Conservation (phyloP, 2,888 invertebrate species). For the Didymodactylos carnosus region DNA sequence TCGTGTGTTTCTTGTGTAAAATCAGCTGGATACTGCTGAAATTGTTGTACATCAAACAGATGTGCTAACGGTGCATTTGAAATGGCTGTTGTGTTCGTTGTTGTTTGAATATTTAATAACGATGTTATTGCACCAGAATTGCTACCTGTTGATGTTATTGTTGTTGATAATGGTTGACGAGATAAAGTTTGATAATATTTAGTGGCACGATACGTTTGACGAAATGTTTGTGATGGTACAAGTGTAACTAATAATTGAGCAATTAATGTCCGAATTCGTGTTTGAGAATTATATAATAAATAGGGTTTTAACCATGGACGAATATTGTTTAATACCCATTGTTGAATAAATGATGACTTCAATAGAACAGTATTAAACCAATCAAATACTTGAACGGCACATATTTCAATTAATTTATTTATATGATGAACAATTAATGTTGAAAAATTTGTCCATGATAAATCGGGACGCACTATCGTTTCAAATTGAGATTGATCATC, state of each 20-base stretch:
- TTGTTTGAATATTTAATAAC: neutral
- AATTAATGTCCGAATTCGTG: neutral
- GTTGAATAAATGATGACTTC: neutral
- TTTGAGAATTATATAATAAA: neutral
- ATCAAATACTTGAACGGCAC: neutral
- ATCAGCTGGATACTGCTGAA: neutral
- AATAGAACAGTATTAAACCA: neutral
- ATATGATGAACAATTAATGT: neutral
- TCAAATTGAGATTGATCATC: neutral
- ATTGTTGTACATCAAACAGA: neutral
- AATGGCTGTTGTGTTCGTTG: neutral
- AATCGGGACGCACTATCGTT: neutral
- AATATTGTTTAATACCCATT: neutral
- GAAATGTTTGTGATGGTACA: neutral
- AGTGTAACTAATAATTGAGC: neutral
- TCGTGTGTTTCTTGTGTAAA: neutral
- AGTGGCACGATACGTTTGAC: neutral
- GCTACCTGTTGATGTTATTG: neutral
- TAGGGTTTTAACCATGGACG: neutral
- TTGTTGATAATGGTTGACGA: neutral
- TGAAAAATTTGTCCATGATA: neutral
- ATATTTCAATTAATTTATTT: neutral
- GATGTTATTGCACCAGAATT: neutral
- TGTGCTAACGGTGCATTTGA: neutral
- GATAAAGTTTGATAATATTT: neutral